Base-by-base conservation (phyloP, 2,888 invertebrate species). In the Stramonita haemastoma region DNA sequence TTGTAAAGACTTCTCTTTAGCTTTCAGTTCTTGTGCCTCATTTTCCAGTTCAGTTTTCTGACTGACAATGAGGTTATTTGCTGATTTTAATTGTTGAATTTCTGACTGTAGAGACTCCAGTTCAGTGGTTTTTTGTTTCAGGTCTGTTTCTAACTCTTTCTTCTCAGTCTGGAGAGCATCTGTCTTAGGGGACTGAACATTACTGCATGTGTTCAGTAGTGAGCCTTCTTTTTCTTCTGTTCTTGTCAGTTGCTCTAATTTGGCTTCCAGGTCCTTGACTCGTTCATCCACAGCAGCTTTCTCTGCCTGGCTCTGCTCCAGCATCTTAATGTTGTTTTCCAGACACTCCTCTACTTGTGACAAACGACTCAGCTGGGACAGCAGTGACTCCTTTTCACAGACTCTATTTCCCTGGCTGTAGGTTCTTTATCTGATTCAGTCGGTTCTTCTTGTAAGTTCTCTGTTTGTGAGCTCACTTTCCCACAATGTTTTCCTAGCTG, bases 261-360 rank as follows among this genome's bases (percentile, higher is more conserved):
- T 66, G n/a, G 36, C 60, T 32, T 89, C 87, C 8, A 89, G 81
- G 66, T 73, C 81, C 26, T 73, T 66, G 22, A 85, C 85, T 32
- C n/a, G 70, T 70, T 5, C 32, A 56, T 84, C 56, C 17, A 70
- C 26, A 34, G 57, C 85, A 57, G 84, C 86, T 57, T 89, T 86
- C 77, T 86, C 85, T n/a, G 77, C 89, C n/a, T 32, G 60, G 34
- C 77, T 86, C 19, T 73, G 84, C 79, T 89, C 89, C 34, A 89
- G 79, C 56, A 85, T 26, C 70, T 79, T n/a, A 2, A 89, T 85
- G 32, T 73, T 89, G 56, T 77, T 32, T 34, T 89, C 83, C 70
- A 87, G 57, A 70, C 57, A 70, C 19, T 83, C 77, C 85, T 89
- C 89, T 15, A 87, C 56, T 8, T 34, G 34, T 19, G 77, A 29